These are phyloP conservation scores for Lagopus muta DNA, from an alignment of 2,113 vertebrate genomes.

Conservation along the genomic window DNA sequence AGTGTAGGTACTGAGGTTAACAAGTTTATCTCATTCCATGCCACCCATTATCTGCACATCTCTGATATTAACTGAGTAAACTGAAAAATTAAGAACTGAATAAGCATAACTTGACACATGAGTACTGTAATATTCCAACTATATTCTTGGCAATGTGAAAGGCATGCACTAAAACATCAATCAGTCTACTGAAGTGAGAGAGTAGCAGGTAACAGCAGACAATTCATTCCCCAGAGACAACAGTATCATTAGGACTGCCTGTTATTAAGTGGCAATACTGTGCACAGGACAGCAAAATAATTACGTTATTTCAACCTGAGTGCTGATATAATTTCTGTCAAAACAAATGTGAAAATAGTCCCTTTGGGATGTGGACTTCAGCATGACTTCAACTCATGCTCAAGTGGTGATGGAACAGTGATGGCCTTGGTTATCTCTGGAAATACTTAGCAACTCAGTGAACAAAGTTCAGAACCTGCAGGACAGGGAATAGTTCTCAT, in stretches of 20 bases:
- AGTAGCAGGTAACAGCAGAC: background rate
- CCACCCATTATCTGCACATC: slow-evolving; percentile 10
- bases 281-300: background rate
- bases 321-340: background rate
- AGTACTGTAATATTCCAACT: background rate
- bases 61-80: slow-evolving; percentile 62
- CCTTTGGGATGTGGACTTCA: background rate
- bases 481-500: background rate
- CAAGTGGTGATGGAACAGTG: background rate
- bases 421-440: background rate
- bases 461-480: background rate
- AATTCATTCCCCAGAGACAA: background rate
- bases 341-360: background rate
- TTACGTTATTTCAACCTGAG: background rate
- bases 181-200: background rate
- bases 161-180: background rate
- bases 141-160: background rate
- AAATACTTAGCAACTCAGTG: background rate
- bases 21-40: slow-evolving; percentile 69
- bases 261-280: background rate
- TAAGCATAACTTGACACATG: background rate
- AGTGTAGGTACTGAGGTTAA: slow-evolving; percentile 66
- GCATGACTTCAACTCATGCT: background rate
- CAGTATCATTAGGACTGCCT: background rate
- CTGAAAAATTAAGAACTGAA: slow-evolving; percentile 30